phyloP scores from a whole-genome alignment of 2,113 vertebrate species.

The Chrysochloris asiatica region DNA sequence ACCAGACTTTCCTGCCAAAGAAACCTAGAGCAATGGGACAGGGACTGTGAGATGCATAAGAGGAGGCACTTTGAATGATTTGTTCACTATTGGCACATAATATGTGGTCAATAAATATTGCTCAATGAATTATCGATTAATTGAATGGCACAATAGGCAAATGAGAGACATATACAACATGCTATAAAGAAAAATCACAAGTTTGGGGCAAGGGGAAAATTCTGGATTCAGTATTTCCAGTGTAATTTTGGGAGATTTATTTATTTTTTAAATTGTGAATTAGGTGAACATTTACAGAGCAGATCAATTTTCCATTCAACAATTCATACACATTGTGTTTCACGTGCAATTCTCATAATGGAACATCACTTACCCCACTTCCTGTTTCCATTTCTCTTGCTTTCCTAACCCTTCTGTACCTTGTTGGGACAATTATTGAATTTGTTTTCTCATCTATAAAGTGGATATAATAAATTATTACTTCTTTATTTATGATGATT shows the following conservation, averaged over 20 bases:
- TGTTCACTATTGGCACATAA: background rate
- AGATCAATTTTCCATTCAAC: too few species aligned
- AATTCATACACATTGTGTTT: too few species aligned
- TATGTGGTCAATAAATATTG: background rate
- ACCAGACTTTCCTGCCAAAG: background rate
- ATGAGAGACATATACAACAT: background rate
- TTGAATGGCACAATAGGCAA: background rate
- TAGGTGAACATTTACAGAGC: too few species aligned
- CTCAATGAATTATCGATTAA: background rate
- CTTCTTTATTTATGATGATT: background rate
- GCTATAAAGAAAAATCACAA: background rate
- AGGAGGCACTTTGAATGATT: background rate
- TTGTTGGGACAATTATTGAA: background rate
- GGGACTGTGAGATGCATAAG: background rate
- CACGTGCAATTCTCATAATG: too few species aligned
- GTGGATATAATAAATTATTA: background rate
- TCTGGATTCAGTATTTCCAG: background rate
- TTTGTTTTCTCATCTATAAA: slow-evolving; percentile 6
- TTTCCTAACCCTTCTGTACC: too few species aligned
- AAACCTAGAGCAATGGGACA: background rate
- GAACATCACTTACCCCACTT: too few species aligned
- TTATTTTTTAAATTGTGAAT: too few species aligned
- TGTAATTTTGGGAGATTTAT: background rate
- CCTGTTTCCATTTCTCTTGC: too few species aligned
- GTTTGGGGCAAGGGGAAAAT: background rate